Percentiles rank a stretch among this genome's conserved stretches.
Evolutionary conservation across 2,888 invertebrate genomes (phyloP).

Genomic region (Amblyteles armatorius): DNA sequence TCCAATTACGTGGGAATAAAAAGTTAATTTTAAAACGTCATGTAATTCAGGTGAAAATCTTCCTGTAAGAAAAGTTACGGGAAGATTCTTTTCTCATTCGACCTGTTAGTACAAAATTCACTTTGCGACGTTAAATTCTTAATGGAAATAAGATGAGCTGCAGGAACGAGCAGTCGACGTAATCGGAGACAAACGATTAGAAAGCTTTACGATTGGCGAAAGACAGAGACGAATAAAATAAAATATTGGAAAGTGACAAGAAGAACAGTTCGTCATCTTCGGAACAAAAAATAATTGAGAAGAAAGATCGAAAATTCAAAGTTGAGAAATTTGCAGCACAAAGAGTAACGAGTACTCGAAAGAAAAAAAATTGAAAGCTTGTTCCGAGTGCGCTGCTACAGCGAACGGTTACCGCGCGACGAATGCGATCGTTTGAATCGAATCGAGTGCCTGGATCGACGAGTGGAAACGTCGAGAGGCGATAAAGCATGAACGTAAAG

Average conservation of each 20-base stretch:
- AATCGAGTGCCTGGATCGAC: not conserved
- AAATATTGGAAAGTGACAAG: not conserved
- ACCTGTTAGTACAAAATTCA: not conserved
- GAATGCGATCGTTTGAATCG: constrained; percentile 1
- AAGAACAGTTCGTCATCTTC: not conserved
- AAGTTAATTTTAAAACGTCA: not conserved
- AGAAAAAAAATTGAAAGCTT: not conserved
- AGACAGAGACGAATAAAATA: not conserved
- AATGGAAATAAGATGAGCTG: not conserved
- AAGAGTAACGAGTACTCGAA: not conserved
- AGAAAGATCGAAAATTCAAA: not conserved
- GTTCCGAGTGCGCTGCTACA: not conserved
- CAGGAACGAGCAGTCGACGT: not conserved
- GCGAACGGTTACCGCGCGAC: not conserved
- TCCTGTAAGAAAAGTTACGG: no score
- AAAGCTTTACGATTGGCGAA: not conserved
- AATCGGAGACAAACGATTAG: not conserved
- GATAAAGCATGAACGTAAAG: constrained; percentile 20
- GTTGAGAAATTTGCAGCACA: not conserved
- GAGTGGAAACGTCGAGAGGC: constrained; percentile 5
- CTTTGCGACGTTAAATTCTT: not conserved
- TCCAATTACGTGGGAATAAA: not conserved
- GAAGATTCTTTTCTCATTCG: not conserved
- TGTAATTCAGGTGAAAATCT: no score
- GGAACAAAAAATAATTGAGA: constrained; percentile 3